Evolutionary conservation across 2,113 vertebrate species (phyloP).

Genomic region (pig (Sus scrofa)): DNA sequence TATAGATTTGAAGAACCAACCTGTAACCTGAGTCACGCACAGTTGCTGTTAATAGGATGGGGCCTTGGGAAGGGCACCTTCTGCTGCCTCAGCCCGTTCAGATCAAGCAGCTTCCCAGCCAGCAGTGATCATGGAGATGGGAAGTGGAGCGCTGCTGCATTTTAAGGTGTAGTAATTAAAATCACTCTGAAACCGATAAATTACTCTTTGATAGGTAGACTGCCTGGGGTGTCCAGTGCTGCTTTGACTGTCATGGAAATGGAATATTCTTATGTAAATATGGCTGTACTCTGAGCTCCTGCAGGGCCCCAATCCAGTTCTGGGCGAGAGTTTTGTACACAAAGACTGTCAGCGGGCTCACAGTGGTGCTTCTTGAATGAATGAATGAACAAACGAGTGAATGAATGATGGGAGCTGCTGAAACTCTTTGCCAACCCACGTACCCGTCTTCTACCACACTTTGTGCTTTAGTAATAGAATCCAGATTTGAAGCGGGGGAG

Average conservation of each 20-base stretch:
- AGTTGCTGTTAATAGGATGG: slow-evolving; percentile 35
- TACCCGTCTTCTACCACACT: neutral
- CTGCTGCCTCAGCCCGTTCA: neutral
- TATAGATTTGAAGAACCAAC: slow-evolving; percentile 1
- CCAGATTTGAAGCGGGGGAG: neutral
- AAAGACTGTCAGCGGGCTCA: neutral
- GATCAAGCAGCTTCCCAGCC: neutral
- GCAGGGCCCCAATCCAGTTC: neutral
- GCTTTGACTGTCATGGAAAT: neutral
- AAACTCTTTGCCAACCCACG: accelerated
- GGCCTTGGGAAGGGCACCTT: slow-evolving; percentile 61
- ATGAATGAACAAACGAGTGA: neutral
- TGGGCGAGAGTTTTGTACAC: neutral
- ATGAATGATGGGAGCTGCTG: neutral
- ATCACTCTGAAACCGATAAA: neutral
- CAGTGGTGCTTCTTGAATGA: neutral
- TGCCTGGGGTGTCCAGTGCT: neutral
- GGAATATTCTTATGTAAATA: neutral
- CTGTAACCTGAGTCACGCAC: slow-evolving; percentile 1
- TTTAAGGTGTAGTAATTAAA: neutral
- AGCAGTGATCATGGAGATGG: neutral
- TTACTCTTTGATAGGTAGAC: neutral
- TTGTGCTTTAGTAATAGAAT: neutral
- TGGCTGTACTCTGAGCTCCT: neutral
- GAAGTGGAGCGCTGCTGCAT: neutral